Conservation (phyloP, 2,888 invertebrate species). For the Agonum fuliginosum region DNA sequence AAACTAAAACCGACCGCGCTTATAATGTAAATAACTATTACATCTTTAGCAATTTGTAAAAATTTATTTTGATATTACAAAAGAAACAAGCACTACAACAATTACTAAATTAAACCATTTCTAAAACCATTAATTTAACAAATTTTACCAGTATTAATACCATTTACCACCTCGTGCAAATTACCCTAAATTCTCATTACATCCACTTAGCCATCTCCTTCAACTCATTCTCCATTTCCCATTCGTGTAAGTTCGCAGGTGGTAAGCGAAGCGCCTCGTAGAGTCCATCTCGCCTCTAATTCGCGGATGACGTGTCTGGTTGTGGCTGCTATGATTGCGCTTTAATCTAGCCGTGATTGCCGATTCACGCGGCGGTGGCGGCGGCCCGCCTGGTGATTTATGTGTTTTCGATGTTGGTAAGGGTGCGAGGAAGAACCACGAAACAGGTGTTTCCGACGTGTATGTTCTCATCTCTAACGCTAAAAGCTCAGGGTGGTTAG, state of each 20-base stretch:
- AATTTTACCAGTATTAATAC: no score
- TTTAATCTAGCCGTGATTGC: conserved; percentile 42
- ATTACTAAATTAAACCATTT: no score
- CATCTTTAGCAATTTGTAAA: no score
- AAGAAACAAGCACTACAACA: no score
- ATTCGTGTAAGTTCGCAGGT: background rate
- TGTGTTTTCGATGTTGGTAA: background rate
- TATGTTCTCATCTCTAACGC: background rate
- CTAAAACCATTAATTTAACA: no score
- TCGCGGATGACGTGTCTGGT: conserved; percentile 22
- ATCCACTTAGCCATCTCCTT: background rate
- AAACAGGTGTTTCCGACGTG: background rate
- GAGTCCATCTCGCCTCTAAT: conserved; percentile 1
- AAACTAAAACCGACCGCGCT: no score
- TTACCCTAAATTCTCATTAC: conserved; percentile 2
- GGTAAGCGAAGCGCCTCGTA: no score
- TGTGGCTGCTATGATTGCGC: conserved; percentile 26
- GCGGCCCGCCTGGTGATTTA: background rate
- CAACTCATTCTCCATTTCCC: no score
- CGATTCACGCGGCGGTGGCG: conserved; percentile 6
- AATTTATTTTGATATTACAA: no score
- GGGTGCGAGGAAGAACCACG: background rate
- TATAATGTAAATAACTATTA: no score
- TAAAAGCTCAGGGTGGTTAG: no score
- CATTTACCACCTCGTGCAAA: background rate